A percentile compares a stretch with the other conserved stretches of the same genome.
Evolutionary conservation across 2,113 vertebrate species (phyloP).

Genomic region (Ophthalmolycus amberensis): DNA sequence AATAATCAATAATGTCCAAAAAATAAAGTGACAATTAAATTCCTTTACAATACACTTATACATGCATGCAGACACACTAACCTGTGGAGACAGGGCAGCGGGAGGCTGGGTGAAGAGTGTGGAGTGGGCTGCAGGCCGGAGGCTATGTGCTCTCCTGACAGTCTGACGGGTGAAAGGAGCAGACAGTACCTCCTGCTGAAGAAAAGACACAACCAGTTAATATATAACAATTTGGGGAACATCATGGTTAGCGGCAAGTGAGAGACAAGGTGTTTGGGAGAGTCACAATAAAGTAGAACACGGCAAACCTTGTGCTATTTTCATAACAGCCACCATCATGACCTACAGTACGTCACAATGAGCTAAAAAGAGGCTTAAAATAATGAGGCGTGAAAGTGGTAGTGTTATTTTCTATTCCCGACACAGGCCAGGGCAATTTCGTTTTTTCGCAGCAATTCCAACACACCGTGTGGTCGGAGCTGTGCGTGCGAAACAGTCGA

Average conservation of each 20-base stretch:
- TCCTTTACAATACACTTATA: conserved; percentile 5
- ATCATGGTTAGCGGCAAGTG: conserved; percentile 1
- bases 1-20: conserved; percentile 20
- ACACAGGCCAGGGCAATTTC: conserved; percentile 6
- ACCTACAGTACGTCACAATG: neutral
- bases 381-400: conserved; percentile 63
- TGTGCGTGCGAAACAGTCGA: neutral
- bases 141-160: conserved; percentile 84
- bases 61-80: conserved; percentile 49
- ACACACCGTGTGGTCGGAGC: neutral
- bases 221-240: neutral
- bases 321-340: conserved; percentile 17
- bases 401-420: conserved; percentile 39
- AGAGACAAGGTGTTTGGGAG: conserved; percentile 18
- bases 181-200: conserved; percentile 77
- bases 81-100: conserved; percentile 79
- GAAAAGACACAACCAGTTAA: conserved; percentile 20
- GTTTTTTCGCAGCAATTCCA: conserved; percentile 2
- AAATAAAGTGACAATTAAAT: conserved; percentile 1
- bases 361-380: conserved; percentile 59
- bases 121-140: conserved; percentile 77
- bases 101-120: conserved; percentile 80
- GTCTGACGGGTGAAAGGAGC: conserved; percentile 79
- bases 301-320: neutral
- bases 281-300: conserved; percentile 26